Conservation (phyloP, 37 sponge, comb jelly and placozoan genomes). For the Halisarca cf. caerulea region DNA sequence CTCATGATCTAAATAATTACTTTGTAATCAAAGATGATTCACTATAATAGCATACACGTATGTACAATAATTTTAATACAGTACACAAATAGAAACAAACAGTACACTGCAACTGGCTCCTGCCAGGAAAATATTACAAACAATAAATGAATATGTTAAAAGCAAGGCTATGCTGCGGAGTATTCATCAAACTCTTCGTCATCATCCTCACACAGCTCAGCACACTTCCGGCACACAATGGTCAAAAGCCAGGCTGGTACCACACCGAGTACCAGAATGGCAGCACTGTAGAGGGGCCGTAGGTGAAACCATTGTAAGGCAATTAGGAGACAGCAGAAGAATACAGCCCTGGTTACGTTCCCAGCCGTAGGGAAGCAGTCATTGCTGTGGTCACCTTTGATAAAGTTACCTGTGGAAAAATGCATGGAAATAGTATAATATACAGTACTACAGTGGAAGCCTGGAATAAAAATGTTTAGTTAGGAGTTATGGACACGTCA, state of each 20-base stretch:
- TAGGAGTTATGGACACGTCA: too few species aligned
- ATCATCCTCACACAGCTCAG: slow-evolving; percentile 2
- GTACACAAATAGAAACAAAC: too few species aligned
- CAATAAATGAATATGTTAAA: too few species aligned
- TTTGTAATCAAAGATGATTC: too few species aligned
- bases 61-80: too few species aligned
- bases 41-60: too few species aligned
- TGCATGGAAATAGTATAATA: neutral
- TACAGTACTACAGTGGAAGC: neutral
- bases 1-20: too few species aligned
- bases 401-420: slow-evolving; percentile 13
- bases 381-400: neutral
- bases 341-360: neutral
- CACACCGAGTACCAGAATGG: neutral
- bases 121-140: too few species aligned
- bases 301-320: slow-evolving; percentile 16
- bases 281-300: neutral
- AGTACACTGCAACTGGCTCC: too few species aligned
- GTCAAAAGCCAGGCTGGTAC: neutral
- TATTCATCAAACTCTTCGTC: neutral
- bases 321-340: slow-evolving; percentile 10
- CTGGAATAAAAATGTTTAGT: too few species aligned
- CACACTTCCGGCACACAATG: neutral
- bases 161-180: too few species aligned
- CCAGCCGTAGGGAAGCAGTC: slow-evolving; percentile 18